phyloP scores from a whole-genome alignment of 2,113 vertebrate species.

The Dromaius novaehollandiae region DNA sequence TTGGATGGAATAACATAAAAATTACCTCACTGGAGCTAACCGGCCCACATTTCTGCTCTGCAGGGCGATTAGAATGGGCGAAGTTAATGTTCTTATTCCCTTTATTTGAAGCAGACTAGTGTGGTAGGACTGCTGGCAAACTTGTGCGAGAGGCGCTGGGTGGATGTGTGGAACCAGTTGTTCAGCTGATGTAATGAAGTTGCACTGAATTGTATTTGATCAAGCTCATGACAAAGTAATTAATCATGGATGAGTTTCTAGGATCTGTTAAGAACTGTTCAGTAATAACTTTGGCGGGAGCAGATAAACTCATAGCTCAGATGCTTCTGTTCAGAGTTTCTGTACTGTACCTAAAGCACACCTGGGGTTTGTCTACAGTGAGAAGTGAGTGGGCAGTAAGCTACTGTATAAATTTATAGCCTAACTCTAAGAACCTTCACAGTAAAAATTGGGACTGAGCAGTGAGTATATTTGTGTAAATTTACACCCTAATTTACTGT shows the following conservation, averaged over 20 bases:
- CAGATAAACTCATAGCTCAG: background rate
- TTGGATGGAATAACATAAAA: background rate
- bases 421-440: background rate
- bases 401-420: background rate
- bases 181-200: too few relatives aligned
- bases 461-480: background rate
- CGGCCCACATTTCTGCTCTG: background rate
- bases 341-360: background rate
- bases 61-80: background rate
- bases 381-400: background rate
- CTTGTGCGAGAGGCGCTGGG: too few relatives aligned
- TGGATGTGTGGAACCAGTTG: background rate
- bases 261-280: background rate
- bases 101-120: background rate
- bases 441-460: background rate
- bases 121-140: background rate
- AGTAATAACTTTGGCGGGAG: background rate
- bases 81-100: background rate
- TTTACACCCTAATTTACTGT: too few relatives aligned
- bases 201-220: too few relatives aligned
- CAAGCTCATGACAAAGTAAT: background rate
- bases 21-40: background rate
- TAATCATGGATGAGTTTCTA: background rate
- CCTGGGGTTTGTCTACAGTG: background rate
- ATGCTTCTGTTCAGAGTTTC: background rate